Base-by-base conservation (phyloP, 2,113 vertebrate genomes). In the Todiramphus chloris region DNA sequence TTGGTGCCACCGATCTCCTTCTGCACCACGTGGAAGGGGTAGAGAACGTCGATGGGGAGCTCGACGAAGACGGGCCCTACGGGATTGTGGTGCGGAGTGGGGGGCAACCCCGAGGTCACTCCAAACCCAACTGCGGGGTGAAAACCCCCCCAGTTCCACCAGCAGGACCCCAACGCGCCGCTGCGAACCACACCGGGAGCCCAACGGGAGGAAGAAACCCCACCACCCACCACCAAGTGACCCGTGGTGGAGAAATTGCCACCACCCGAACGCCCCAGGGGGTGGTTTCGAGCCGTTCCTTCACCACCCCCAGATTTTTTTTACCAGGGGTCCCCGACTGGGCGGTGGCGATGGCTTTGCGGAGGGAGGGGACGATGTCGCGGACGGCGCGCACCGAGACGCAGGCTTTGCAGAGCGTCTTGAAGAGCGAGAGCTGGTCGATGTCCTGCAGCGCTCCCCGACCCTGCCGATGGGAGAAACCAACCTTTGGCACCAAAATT, bases 61-160 rank as follows among this genome's bases (percentile, higher is more conserved):
- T 99, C 99, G 83, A 99, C 98, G 81, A 99, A 99, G 87, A 99
- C 99, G 1, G 99, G 99, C 9, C 99, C 98, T 99, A 60, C 3
- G 31, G 48, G 21, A 23, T 37, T 1, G 11, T 43, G 33, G 44
- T 6, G 7, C 2, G 19, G 41, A 28, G n/a, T n/a, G n/a, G 39
- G 15, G 30, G 13, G 23, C 21, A 12, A 10, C 20, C 13, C 9
- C 30, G 3, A 10, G 2, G 10, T 41, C 86, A 64, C 58, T 59
- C 59, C 58, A 20, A 24, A 30, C 7, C 5, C 14, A 2, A 7
- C 13, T 16, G 4, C 5, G 4, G 55, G 33, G 19, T 2, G 27
- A 18, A 55, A 6, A 1, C 4, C 18, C 39, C n/a, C 12, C 43
- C 14, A 18, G 20, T 56, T n/a, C 59, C 11, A 58, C 25, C 64